Percentiles rank a stretch among this genome's conserved stretches.
These are phyloP conservation scores for Vimba vimba DNA, from an alignment of 2,113 vertebrate genomes.

Conservation along the genomic window DNA sequence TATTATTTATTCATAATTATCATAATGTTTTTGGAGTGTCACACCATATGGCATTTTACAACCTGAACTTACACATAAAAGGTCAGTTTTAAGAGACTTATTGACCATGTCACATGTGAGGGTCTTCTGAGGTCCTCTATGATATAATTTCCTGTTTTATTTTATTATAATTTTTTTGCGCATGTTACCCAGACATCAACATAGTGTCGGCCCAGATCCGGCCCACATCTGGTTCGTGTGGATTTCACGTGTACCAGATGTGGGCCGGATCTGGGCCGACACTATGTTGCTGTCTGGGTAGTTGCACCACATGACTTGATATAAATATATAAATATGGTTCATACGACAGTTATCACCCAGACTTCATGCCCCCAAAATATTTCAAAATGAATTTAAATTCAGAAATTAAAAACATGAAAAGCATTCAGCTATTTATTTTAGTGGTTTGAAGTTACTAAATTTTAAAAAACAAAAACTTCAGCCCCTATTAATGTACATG, in stretches of 20 bases:
- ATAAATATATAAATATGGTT: background rate
- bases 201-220: too few species aligned
- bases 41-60: background rate
- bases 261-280: too few species aligned
- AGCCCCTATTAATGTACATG: too few species aligned
- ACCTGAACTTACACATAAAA: background rate
- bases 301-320: too few species aligned
- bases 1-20: background rate
- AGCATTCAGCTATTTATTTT: too few species aligned
- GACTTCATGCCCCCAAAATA: background rate
- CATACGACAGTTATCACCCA: background rate
- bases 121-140: background rate
- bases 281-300: too few species aligned
- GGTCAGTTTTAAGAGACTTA: background rate
- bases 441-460: too few species aligned
- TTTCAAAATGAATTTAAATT: background rate
- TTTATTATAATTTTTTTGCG: too few species aligned
- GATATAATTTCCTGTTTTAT: too few species aligned
- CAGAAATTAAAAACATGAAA: background rate
- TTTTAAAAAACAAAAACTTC: too few species aligned
- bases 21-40: background rate
- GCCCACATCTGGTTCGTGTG: too few species aligned
- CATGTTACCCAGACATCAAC: background rate
- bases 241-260: too few species aligned
- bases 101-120: background rate